phyloP scores from a whole-genome alignment of 2,888 invertebrate species.

The Agrochola litura region DNA sequence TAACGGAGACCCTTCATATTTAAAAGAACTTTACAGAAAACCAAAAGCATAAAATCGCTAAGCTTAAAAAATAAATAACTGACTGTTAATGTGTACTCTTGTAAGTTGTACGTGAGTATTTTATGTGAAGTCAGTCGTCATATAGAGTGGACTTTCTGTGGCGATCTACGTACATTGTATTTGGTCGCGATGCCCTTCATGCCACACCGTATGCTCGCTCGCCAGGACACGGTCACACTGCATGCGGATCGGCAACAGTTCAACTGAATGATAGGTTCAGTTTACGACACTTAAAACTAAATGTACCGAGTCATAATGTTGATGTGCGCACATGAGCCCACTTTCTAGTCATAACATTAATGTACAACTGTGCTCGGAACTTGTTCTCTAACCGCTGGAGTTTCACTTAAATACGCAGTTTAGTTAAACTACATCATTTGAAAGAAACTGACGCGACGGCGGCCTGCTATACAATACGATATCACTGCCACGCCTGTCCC shows the following conservation, averaged over 20 bases:
- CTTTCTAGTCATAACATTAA: constrained; percentile 38
- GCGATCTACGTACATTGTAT: neutral
- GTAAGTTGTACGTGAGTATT: neutral
- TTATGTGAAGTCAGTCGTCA: neutral
- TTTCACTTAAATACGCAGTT: constrained; percentile 53
- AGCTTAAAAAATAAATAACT: neutral
- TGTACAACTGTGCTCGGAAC: constrained; percentile 25
- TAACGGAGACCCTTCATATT: neutral
- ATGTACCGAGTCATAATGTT: neutral
- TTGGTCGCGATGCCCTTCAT: neutral
- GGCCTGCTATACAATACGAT: neutral
- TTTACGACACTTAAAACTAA: neutral
- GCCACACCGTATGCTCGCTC: neutral
- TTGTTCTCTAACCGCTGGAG: constrained; percentile 31
- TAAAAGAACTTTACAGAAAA: neutral
- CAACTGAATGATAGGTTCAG: neutral
- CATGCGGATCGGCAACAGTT: too few species aligned
- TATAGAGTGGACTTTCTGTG: neutral
- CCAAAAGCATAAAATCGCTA: too few species aligned
- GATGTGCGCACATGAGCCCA: neutral
- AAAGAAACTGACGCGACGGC: constrained; percentile 18
- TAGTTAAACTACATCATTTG: constrained; percentile 51
- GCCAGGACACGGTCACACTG: neutral
- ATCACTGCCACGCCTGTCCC: neutral
- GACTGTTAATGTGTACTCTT: neutral